These are phyloP conservation scores for Colletes collaris DNA, from an alignment of 2,888 invertebrate genomes.

Conservation along the genomic window DNA sequence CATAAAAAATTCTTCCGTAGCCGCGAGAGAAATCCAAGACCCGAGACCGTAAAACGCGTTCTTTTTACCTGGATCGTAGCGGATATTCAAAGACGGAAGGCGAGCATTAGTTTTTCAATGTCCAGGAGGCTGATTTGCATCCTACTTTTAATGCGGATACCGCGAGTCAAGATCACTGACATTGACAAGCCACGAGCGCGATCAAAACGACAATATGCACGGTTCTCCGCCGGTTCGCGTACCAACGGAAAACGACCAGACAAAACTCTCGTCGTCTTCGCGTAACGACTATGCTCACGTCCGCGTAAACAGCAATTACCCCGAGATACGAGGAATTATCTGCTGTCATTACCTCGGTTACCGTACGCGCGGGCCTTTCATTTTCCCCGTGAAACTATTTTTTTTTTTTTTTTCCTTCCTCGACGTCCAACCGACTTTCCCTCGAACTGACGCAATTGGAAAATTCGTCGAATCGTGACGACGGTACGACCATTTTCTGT, in stretches of 20 bases:
- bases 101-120: constrained; percentile 23
- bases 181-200: constrained; percentile 10
- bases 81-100: constrained; percentile 15
- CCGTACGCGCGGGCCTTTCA: constrained; percentile 11
- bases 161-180: constrained; percentile 22
- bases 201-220: constrained; percentile 11
- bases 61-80: neutral
- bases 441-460: constrained; percentile 25
- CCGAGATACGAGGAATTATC: constrained; percentile 45
- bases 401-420: neutral
- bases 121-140: constrained; percentile 3
- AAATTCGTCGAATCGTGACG: neutral
- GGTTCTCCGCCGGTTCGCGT: neutral
- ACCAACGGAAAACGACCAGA: neutral
- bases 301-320: constrained; percentile 47
- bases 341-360: constrained; percentile 19
- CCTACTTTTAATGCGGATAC: constrained; percentile 3
- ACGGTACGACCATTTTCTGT: too few species aligned
- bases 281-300: constrained; percentile 20
- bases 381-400: constrained; percentile 33
- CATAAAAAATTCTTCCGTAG: too few species aligned
- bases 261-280: constrained; percentile 12
- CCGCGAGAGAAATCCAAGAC: too few species aligned
- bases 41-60: neutral
- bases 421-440: constrained; percentile 28